Percentiles rank a stretch among this genome's conserved stretches.
Conservation (phyloP, 2,797 vertebrate genomes). For the Loriculus beryllinus region DNA sequence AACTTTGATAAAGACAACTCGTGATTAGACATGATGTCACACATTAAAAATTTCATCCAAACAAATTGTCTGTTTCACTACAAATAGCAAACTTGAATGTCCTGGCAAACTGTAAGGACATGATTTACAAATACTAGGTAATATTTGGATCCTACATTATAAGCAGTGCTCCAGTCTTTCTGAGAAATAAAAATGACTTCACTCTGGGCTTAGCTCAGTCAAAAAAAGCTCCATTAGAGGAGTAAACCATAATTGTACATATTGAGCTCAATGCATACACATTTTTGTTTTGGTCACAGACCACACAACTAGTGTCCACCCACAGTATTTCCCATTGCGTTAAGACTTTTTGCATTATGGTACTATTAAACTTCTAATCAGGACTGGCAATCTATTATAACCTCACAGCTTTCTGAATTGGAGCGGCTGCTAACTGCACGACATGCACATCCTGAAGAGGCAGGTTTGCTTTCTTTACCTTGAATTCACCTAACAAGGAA, state of each 20-base stretch:
- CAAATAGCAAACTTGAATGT: conserved; percentile 71
- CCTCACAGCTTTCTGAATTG: background rate
- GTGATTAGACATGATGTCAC: conserved; percentile 80
- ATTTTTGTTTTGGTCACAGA: conserved; percentile 54
- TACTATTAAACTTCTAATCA: background rate
- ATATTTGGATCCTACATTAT: conserved; percentile 72
- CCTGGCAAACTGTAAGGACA: conserved; percentile 72
- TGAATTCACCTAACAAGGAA: background rate
- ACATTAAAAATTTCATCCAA: conserved; percentile 73
- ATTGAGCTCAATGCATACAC: background rate
- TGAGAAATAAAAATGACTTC: conserved; percentile 74
- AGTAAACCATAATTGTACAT: conserved; percentile 9
- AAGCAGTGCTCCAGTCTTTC: conserved; percentile 63
- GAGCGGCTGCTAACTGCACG: background rate
- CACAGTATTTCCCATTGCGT: conserved; percentile 4
- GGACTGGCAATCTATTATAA: background rate
- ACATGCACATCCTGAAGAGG: background rate
- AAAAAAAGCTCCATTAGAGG: conserved; percentile 48
- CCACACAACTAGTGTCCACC: conserved; percentile 52
- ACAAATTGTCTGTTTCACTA: conserved; percentile 75
- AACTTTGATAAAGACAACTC: conserved; percentile 46
- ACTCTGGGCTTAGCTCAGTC: conserved; percentile 57
- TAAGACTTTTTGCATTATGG: background rate
- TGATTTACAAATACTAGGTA: conserved; percentile 82
- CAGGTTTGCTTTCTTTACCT: background rate